phyloP scores from a whole-genome alignment of 2,888 invertebrate genomes.

The Epirrita christyi region DNA sequence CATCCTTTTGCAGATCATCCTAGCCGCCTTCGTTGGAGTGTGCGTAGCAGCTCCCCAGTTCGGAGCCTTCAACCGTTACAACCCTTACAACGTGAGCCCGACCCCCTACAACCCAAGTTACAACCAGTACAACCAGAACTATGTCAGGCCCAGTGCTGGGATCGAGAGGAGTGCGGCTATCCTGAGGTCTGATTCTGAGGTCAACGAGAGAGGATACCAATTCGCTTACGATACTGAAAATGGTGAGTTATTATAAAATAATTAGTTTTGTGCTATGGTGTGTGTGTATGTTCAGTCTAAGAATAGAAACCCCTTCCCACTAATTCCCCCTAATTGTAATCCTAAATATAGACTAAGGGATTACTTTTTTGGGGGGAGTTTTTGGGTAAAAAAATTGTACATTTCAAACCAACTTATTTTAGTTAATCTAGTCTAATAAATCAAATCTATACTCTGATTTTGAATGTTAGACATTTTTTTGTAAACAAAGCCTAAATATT shows the following conservation, averaged over 20 bases:
- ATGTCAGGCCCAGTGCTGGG: constrained; percentile 55
- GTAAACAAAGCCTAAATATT: too few species aligned
- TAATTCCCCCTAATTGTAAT: too few species aligned
- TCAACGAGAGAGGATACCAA: constrained; percentile 69
- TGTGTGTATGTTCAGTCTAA: too few species aligned
- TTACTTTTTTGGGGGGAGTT: too few species aligned
- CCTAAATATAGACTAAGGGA: too few species aligned
- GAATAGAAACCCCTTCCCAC: too few species aligned
- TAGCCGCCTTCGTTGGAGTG: constrained; percentile 61
- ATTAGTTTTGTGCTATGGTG: too few species aligned
- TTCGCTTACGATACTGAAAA: constrained; percentile 87
- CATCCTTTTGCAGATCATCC: constrained; percentile 56
- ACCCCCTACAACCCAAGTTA: constrained; percentile 32
- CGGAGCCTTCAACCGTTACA: constrained; percentile 49
- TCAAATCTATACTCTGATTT: too few species aligned
- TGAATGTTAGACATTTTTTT: too few species aligned
- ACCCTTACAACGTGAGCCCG: constrained; percentile 40
- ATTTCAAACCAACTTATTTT: too few species aligned
- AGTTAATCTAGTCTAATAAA: too few species aligned
- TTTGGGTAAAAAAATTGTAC: too few species aligned
- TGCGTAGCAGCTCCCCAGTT: constrained; percentile 64
- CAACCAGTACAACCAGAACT: constrained; percentile 52
- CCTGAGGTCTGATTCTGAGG: constrained; percentile 65
- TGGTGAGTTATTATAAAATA: constrained; percentile 65
- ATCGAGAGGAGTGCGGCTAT: constrained; percentile 68